Evolutionary conservation across 2,888 invertebrate genomes (phyloP).

Genomic region (Sthenelais limicola): DNA sequence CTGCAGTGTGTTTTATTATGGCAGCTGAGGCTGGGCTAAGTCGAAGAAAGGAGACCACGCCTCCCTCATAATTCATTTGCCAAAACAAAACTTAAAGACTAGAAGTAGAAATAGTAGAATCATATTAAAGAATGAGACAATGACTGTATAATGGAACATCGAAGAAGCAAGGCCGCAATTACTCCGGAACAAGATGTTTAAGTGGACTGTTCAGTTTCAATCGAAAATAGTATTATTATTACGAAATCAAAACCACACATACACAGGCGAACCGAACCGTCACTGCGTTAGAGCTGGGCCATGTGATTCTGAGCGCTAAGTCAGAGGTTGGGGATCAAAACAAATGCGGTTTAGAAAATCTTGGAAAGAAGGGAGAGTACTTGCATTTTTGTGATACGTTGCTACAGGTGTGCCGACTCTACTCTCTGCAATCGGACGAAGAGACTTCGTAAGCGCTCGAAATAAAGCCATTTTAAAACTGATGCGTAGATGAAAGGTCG

Average conservation of each 20-base stretch:
- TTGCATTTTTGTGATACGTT: conserved; percentile 66
- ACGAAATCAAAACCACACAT: neutral
- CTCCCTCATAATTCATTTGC: too few relatives aligned
- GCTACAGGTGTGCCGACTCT: conserved; percentile 52
- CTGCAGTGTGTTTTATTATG: too few relatives aligned
- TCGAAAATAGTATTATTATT: neutral
- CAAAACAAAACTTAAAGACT: too few relatives aligned
- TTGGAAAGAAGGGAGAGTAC: conserved; percentile 13
- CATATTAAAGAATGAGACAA: too few relatives aligned
- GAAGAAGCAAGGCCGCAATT: too few relatives aligned
- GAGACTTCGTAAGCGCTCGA: conserved; percentile 54
- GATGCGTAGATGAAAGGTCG: too few relatives aligned
- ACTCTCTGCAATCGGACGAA: conserved; percentile 52
- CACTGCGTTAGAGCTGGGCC: neutral
- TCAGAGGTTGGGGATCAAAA: neutral
- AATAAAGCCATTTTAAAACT: conserved; percentile 63
- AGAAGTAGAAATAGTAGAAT: too few relatives aligned
- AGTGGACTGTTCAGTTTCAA: too few relatives aligned
- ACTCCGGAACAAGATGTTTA: too few relatives aligned
- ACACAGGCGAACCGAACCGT: neutral
- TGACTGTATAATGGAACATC: too few relatives aligned
- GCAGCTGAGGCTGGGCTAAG: too few relatives aligned
- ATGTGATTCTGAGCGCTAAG: neutral
- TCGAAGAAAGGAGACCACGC: too few relatives aligned
- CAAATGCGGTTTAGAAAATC: neutral